Base-by-base conservation (phyloP, 2,797 vertebrate genomes). In the Tachyglossus aculeatus region DNA sequence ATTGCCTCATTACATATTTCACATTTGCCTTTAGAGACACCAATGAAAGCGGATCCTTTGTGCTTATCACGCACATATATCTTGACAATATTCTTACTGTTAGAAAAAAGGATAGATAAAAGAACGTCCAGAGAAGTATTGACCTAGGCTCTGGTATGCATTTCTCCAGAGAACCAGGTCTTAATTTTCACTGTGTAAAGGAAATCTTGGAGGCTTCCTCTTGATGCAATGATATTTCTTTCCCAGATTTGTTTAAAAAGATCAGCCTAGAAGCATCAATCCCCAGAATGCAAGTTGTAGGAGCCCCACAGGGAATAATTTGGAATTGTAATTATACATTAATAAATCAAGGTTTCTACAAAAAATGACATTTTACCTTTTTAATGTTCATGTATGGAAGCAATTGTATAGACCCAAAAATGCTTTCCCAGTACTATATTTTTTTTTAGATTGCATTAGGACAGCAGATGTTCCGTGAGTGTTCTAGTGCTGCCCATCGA, bases 1-100 rank as follows among this genome's bases (percentile, higher is more conserved):
- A 84, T 76, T 71, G 55, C 22, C 60, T 84, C 67, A 81, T 88
- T 88, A 88, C 85, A 83, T 72, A 84, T 86, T 69, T 81, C 67
- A 84, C 68, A 69, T 64, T 60, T 74, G 22, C 83, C 73, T 86
- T 79, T 39, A 69, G 65, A 81, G 78, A 80, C 11, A 29, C 37
- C 60, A 6, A 34, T 22, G 54, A 25, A 72, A 60, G 24, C 77
- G 39, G 51, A 57, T 25, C 29, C 37, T 22, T 79, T 80, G 37
- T 75, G 18, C 24, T 75, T 72, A 71, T 70, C n/a, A 48, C 67
- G 84, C 56, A 59, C 62, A 41, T 25, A 36, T 53, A 82, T 45
- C 10, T 71, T 80, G 36, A 29, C 6, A 78, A 69, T 36, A 0
- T 9, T 2, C 37, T 33, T 55, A 36, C 29, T 63, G 22, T 40